Evolutionary conservation across 2,888 invertebrate species (phyloP).

Genomic region (Scaptomyza reducta): DNA sequence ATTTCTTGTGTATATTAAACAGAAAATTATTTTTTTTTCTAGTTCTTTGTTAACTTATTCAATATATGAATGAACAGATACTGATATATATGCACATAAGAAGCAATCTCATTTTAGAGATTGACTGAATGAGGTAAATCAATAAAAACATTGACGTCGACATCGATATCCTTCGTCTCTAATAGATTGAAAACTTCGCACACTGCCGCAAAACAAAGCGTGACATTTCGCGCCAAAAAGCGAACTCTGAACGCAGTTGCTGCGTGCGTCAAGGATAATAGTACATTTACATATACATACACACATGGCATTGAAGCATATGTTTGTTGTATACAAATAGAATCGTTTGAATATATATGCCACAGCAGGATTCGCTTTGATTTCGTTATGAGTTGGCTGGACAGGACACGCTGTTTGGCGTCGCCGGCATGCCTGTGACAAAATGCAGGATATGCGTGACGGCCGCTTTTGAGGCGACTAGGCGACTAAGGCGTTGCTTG

Average conservation of each 20-base stretch:
- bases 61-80: too few species aligned
- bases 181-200: constrained; percentile 10
- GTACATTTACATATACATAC: neutral
- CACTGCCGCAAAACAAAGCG: constrained; percentile 21
- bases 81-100: too few species aligned
- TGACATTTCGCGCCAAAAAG: constrained; percentile 52
- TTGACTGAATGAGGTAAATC: neutral
- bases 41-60: too few species aligned
- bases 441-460: constrained; percentile 50
- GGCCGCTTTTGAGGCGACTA: constrained; percentile 5
- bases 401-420: constrained; percentile 26
- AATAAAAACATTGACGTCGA: too few species aligned
- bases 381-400: constrained; percentile 19
- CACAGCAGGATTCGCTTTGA: constrained; percentile 20
- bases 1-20: too few species aligned
- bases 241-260: constrained; percentile 20
- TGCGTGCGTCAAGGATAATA: constrained; percentile 28
- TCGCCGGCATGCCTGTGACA: constrained; percentile 42
- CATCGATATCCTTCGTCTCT: neutral
- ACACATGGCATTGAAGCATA: neutral
- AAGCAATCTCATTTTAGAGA: too few species aligned
- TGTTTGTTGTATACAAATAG: neutral
- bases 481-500: constrained; percentile 31
- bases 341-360: neutral
- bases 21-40: too few species aligned